Evolutionary conservation across 1,140 invertebrate species (phyloP).

Genomic region (Myzus persicae): DNA sequence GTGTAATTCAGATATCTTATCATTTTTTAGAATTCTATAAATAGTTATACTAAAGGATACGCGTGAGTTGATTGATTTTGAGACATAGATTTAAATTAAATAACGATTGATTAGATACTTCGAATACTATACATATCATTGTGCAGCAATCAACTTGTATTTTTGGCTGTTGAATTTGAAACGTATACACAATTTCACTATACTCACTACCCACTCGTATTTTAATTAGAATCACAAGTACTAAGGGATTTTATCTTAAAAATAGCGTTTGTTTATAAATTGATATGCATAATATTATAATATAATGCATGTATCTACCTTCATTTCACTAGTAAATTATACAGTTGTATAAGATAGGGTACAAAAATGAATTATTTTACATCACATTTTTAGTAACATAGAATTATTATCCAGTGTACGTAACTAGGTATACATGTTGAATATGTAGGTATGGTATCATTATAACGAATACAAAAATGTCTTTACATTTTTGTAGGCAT

Average conservation of each 20-base stretch:
- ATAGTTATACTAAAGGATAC: too few species aligned
- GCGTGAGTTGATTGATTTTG: not conserved
- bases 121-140: not conserved
- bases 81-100: not conserved
- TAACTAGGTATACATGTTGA: too few species aligned
- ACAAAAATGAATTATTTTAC: too few species aligned
- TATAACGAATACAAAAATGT: not conserved
- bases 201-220: not conserved
- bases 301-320: not conserved
- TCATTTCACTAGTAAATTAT: not conserved
- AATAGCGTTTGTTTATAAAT: not conserved
- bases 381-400: too few species aligned
- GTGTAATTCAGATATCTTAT: not conserved
- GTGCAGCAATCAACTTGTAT: not conserved
- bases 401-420: not conserved
- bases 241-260: not conserved
- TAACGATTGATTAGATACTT: not conserved
- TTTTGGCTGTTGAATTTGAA: not conserved
- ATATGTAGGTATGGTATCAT: not conserved
- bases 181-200: not conserved
- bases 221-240: not conserved
- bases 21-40: not conserved
- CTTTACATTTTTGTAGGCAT: too few species aligned
- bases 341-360: too few species aligned
- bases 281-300: too few species aligned